Base-by-base conservation (phyloP, 2,113 vertebrate genomes). In the Paracanthobrama guichenoti region DNA sequence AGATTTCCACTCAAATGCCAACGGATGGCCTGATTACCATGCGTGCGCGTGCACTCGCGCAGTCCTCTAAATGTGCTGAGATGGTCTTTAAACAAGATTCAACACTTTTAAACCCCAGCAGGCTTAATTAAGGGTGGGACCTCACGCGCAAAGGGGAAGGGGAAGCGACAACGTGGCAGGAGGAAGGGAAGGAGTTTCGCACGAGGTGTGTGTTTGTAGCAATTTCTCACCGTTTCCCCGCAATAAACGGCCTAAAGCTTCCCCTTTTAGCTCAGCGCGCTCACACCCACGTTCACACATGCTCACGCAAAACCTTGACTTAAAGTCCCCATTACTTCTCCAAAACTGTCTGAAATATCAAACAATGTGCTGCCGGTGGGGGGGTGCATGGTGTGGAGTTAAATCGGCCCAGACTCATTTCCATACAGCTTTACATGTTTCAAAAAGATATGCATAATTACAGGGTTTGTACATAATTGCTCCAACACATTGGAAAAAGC, bases 41-140 rank as follows among this genome's bases (percentile, higher is more conserved):
- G 92, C 91, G 88, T 95, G 42, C n/a, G 44, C 71, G 22, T 46
- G n/a, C 44, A 53, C 92, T 89, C 93, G 93, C 92, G 91, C 89
- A 91, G 92, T 93, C 94, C 93, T 95, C 93, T 96, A 97, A 98
- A 97, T 97, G 95, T 97, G 96, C 95, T 97, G 97, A 97, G 95
- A 95, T 93, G 92, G 92, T 93, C 97, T 96, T 96, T 96, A 97
- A 97, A 97, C 94, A 93, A 96, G 94, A 96, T 95, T 92, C 96
- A 96, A 97, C 95, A 93, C 94, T 95, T 90, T 94, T 94, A 97
- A 98, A 96, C 94, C 96, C 96, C 96, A 95, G 92, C 95, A 97
- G 97, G 96, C 95, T 96, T 97, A 94, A 98, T 98, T 98, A 98
- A 96, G 94, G 95, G 95, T 95, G 95, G 95, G 95, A 95, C 95